phyloP scores from a whole-genome alignment of 2,797 vertebrate species.

The Crenuchus spilurus region DNA sequence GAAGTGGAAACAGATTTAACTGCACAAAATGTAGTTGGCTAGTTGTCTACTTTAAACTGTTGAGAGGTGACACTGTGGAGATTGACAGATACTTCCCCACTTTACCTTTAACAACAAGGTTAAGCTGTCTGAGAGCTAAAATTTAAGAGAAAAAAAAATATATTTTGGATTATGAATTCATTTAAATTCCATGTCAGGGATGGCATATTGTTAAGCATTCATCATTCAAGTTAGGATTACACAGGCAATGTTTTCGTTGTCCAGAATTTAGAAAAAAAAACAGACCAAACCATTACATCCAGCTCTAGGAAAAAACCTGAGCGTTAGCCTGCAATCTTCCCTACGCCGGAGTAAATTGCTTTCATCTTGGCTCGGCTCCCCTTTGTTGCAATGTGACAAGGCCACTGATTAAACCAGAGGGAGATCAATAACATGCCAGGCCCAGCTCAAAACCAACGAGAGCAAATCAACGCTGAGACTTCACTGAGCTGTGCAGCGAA shows the following conservation, averaged over 20 bases:
- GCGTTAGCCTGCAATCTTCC: constrained; percentile 75
- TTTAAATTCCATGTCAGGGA: not conserved
- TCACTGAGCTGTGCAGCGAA: constrained; percentile 47
- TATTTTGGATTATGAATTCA: not conserved
- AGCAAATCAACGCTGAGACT: constrained; percentile 72
- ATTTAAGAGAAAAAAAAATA: not conserved
- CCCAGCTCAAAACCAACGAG: constrained; percentile 72
- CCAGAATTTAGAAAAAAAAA: not conserved
- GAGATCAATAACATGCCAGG: constrained; percentile 80
- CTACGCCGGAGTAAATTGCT: constrained; percentile 80
- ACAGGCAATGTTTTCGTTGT: constrained; percentile 19
- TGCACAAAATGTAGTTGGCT: not conserved
- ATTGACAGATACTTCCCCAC: not conserved
- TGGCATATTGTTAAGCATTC: not conserved
- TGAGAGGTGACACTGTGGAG: not conserved
- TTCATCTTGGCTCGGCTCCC: constrained; percentile 76
- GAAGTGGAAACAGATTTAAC: no score
- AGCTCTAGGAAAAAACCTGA: constrained; percentile 63
- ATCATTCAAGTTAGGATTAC: constrained; percentile 2
- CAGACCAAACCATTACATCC: constrained; percentile 32
- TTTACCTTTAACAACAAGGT: not conserved
- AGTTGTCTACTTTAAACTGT: not conserved
- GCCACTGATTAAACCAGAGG: constrained; percentile 81
- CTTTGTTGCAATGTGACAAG: constrained; percentile 85
- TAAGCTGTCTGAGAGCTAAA: not conserved